These are phyloP conservation scores for Neelides folsomi DNA, from an alignment of 2,888 invertebrate species.

Conservation along the genomic window DNA sequence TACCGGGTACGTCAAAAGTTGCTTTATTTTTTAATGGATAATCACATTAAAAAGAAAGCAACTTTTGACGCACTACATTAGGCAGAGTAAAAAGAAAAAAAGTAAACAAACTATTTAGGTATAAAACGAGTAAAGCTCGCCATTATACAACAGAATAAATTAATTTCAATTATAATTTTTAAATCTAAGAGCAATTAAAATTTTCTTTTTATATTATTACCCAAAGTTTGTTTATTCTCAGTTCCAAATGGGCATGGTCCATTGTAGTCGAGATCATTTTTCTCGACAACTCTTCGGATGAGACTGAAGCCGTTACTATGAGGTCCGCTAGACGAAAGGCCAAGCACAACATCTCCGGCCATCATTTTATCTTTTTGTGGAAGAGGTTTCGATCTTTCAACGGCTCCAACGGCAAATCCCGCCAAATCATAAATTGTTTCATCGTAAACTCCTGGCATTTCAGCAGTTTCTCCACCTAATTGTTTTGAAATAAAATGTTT, in stretches of 20 bases:
- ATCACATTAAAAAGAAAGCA: no score
- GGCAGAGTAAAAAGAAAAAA: no score
- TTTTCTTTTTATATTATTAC: no score
- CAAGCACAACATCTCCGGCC: conserved; percentile 68
- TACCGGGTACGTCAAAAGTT: no score
- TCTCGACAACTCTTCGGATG: conserved; percentile 62
- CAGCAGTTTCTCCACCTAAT: conserved; percentile 85
- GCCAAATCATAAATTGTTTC: conserved; percentile 84
- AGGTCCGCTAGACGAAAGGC: conserved; percentile 74
- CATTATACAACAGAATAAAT: no score
- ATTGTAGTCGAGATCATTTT: conserved; percentile 49
- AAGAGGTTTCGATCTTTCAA: conserved; percentile 60
- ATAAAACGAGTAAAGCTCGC: no score
- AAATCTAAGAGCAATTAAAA: neutral
- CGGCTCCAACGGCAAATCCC: conserved; percentile 88
- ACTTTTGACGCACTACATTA: no score
- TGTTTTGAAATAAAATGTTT: no score
- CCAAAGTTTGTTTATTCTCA: conserved; percentile 49
- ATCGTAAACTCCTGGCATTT: conserved; percentile 90
- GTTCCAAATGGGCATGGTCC: conserved; percentile 60
- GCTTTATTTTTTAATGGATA: no score
- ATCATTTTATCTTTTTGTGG: conserved; percentile 54
- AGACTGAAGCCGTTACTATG: conserved; percentile 93
- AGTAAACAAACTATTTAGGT: no score
- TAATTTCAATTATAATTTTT: neutral